Evolutionary conservation across 1,140 invertebrate species (phyloP).

Genomic region (Capitella teleta): DNA sequence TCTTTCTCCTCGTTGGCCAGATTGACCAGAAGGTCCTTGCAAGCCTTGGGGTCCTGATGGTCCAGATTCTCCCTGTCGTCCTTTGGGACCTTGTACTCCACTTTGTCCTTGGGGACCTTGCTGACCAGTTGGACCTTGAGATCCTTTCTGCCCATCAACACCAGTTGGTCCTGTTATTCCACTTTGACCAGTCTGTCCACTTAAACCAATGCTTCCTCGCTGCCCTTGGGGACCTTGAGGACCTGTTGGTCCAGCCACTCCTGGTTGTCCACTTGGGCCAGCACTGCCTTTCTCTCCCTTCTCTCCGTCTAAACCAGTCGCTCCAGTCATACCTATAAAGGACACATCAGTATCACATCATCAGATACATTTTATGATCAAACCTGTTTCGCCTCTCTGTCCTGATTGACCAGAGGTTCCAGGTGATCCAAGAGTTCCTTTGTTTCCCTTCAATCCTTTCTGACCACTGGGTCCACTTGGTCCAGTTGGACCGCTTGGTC

Average conservation of each 20-base stretch:
- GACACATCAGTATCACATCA: no score
- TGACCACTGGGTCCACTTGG: conserved; percentile 1
- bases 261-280: neutral
- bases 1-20: no score
- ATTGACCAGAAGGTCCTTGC: conserved; percentile 7
- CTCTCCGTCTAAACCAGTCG: neutral
- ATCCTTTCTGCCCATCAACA: neutral
- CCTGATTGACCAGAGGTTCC: conserved; percentile 7
- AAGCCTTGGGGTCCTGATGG: conserved; percentile 44
- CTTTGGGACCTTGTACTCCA: no score
- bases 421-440: no score
- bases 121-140: neutral
- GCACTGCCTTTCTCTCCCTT: conserved; percentile 3
- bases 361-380: no score
- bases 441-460: conserved; percentile 7
- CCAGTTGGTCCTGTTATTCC: neutral
- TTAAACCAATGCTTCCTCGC: neutral
- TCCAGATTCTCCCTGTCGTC: conserved; percentile 49
- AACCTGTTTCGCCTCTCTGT: conserved; percentile 12
- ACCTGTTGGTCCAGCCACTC: neutral
- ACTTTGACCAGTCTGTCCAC: neutral
- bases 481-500: neutral
- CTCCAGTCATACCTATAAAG: conserved; percentile 16
- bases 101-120: neutral
- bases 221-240: no score